Base-by-base conservation (phyloP, 2,113 vertebrate species). In the Raja brachyura region DNA sequence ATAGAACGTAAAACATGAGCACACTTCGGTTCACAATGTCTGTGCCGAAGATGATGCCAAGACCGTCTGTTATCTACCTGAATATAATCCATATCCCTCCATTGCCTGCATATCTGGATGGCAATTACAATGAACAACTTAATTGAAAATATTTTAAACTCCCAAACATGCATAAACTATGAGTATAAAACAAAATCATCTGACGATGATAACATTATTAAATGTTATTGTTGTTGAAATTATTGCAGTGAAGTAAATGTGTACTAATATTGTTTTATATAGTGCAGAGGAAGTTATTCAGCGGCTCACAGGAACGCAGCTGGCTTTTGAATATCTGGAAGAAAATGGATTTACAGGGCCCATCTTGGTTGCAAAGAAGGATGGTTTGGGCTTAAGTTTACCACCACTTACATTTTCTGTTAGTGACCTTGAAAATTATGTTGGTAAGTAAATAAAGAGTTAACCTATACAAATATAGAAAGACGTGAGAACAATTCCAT, bases 331-430 rank as follows among this genome's bases (percentile, higher is more conserved):
- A 93, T 98, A 98, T 94, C 95, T 99, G 96, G 98, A 99, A 93
- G 98, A 99, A 94, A 97, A 97, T 0, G 97, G 98, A 94, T 99
- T 99, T 94, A 97, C 97, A 0, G 98, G 98, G 86, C 99, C 99
- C 16, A 98, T 99, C 95, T 96, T 98, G 0, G 97, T 98, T n/a
- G 97, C 97, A 92, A 99, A 98, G 96, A 99, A 99, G 94, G 98
- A 99, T 0, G 98, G 98, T 0, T 94, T 99, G 94, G 98, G 98
- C 2, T 95, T 99, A 95, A 96, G 98, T 0, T 97, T 99, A 94
- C 98, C 98, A 0, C 97, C 98, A 0, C 98, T 98, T n/a, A 99
- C 98, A 9, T 99, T 99, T 96, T 99, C 99, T 13, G 98, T 99
- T 95, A 99, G 98, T 0, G 99, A 99, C 0, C 98, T 99, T 0